Evolutionary conservation across 2,797 vertebrate species (phyloP).

Genomic region (Moxostoma hubbsi): DNA sequence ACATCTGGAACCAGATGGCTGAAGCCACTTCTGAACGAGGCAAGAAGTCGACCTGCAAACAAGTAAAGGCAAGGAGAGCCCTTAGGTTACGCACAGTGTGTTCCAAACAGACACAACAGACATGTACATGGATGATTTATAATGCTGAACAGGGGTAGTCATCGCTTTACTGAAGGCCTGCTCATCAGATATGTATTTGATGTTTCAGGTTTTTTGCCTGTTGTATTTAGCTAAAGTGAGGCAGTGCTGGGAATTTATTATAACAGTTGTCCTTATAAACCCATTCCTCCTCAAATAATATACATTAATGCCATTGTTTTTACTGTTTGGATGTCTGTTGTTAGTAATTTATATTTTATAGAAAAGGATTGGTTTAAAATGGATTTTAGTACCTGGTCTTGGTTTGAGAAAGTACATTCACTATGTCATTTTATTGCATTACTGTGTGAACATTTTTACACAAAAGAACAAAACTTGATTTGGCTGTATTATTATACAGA

Average conservation of each 20-base stretch:
- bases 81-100: slow-evolving; percentile 43
- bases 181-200: slow-evolving; percentile 27
- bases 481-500: no score
- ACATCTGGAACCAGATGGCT: slow-evolving; percentile 82
- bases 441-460: no score
- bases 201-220: slow-evolving; percentile 13
- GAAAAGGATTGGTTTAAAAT: no score
- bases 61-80: slow-evolving; percentile 50
- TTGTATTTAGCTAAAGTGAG: slow-evolving; percentile 1
- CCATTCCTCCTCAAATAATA: no score
- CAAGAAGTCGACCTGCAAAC: slow-evolving; percentile 81
- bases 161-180: slow-evolving; percentile 28
- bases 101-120: slow-evolving; percentile 53
- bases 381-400: no score
- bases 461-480: no score
- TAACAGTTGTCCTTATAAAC: no score
- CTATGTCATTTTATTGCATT: no score
- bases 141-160: slow-evolving; percentile 21
- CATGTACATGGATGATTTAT: slow-evolving; percentile 47
- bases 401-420: no score
- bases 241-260: slow-evolving; percentile 17
- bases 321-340: no score
- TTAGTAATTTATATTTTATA: no score
- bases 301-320: no score
- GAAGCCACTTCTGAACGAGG: slow-evolving; percentile 82